A percentile compares a stretch with the other conserved stretches of the same genome.
phyloP scores from a whole-genome alignment of 2,113 vertebrate species.

The Microtus montanus region DNA sequence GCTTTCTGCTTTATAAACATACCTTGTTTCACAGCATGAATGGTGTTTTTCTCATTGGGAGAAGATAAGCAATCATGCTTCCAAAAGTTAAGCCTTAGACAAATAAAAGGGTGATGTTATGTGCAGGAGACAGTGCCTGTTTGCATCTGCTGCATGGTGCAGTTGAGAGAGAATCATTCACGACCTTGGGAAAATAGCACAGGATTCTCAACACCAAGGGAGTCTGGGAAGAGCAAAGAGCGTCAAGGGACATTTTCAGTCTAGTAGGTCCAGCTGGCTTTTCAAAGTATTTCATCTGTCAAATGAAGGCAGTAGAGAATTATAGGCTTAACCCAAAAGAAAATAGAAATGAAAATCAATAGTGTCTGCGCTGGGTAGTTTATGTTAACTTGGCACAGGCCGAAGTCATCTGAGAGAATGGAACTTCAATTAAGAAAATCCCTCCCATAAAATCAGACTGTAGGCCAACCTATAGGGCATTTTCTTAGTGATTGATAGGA shows the following conservation, averaged over 20 bases:
- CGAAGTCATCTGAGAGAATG: background rate
- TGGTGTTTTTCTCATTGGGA: background rate
- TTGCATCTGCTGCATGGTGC: background rate
- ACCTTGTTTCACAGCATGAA: background rate
- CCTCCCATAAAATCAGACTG: background rate
- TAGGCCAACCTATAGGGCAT: background rate
- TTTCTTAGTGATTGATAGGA: background rate
- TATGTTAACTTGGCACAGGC: background rate
- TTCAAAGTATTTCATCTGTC: constrained; percentile 11
- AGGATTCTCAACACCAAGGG: background rate
- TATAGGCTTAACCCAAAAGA: constrained; percentile 1
- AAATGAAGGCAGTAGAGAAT: constrained; percentile 35
- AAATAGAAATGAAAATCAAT: constrained; percentile 12
- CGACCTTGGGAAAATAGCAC: background rate
- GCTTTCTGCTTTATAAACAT: constrained; percentile 22
- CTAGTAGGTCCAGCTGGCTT: background rate
- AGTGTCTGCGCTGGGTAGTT: background rate
- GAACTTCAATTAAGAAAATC: background rate
- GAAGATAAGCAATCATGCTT: background rate
- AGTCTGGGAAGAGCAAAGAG: background rate
- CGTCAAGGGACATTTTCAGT: background rate
- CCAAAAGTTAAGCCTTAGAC: background rate
- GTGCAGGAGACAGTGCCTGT: rapidly evolving
- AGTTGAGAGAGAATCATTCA: background rate
- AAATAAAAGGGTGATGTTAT: background rate